phyloP scores from a whole-genome alignment of 2,113 vertebrate genomes.

The Ploceus nigricollis region DNA sequence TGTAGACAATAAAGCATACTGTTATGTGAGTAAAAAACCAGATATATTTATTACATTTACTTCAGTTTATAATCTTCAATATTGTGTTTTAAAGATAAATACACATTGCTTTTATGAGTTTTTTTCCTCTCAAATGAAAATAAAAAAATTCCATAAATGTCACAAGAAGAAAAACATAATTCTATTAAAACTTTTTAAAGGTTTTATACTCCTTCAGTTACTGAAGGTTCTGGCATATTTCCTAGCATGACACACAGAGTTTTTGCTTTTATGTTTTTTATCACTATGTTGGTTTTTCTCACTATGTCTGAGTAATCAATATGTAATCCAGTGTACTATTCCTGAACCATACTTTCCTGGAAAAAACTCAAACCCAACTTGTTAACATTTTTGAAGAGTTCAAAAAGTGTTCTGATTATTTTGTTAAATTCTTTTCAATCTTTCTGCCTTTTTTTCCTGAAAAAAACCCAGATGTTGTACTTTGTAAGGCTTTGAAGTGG shows the following conservation, averaged over 20 bases:
- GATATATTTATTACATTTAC: neutral
- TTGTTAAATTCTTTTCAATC: neutral
- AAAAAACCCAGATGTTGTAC: neutral
- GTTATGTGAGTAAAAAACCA: neutral
- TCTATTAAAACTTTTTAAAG: neutral
- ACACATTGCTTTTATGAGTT: accelerated
- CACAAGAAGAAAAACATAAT: neutral
- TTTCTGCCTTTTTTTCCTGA: neutral
- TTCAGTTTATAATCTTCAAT: neutral
- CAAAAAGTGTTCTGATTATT: neutral
- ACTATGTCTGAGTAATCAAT: neutral
- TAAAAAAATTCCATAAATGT: neutral
- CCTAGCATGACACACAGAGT: accelerated
- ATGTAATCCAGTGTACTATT: neutral
- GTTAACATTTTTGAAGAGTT: neutral
- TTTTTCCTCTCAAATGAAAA: neutral
- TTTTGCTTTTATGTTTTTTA: neutral
- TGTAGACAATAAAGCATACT: neutral
- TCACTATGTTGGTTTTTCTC: neutral
- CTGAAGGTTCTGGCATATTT: neutral
- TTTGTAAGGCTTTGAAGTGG: neutral
- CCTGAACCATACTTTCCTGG: neutral
- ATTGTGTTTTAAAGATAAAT: neutral
- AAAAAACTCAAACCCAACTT: neutral
- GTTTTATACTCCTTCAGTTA: neutral